Evolutionary conservation across 2,113 vertebrate genomes (phyloP).

Genomic region (Hypocryptadius cinnamomeus): DNA sequence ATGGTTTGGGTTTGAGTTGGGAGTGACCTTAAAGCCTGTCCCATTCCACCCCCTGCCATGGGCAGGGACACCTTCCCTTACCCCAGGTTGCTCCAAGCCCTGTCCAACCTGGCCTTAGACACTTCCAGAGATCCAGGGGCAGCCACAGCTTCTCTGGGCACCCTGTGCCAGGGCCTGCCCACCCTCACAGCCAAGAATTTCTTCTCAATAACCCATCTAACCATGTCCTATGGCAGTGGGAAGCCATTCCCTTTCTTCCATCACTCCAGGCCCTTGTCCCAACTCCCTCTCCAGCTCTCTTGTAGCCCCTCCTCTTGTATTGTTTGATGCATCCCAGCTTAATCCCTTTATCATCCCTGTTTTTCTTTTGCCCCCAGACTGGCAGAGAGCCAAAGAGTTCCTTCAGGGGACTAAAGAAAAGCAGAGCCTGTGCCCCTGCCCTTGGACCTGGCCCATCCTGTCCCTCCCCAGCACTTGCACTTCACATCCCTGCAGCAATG

Average conservation of each 20-base stretch:
- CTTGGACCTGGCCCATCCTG: background rate
- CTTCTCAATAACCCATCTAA: background rate
- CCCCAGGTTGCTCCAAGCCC: background rate
- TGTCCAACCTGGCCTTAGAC: rapidly evolving
- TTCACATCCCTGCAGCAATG: background rate
- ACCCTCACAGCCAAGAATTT: rapidly evolving
- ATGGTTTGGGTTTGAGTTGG: background rate
- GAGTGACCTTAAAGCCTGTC: background rate
- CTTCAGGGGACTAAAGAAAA: background rate
- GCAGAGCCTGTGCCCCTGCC: background rate
- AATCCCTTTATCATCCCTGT: background rate
- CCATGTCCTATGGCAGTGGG: background rate
- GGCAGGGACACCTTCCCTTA: background rate
- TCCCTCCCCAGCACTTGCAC: background rate
- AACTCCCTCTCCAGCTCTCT: background rate
- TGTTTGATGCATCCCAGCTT: background rate
- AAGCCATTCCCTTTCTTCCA: background rate
- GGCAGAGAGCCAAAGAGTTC: background rate
- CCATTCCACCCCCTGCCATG: background rate
- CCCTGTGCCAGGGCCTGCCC: rapidly evolving
- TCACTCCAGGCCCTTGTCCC: background rate
- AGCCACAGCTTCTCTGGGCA: background rate
- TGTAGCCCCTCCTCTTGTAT: background rate
- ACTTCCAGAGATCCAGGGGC: background rate
- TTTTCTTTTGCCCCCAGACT: background rate